Evolutionary conservation across 2,113 vertebrate genomes (phyloP), one percentile per base, ranked within the genome.

Genomic region (Aegotheles bennettii): DNA sequence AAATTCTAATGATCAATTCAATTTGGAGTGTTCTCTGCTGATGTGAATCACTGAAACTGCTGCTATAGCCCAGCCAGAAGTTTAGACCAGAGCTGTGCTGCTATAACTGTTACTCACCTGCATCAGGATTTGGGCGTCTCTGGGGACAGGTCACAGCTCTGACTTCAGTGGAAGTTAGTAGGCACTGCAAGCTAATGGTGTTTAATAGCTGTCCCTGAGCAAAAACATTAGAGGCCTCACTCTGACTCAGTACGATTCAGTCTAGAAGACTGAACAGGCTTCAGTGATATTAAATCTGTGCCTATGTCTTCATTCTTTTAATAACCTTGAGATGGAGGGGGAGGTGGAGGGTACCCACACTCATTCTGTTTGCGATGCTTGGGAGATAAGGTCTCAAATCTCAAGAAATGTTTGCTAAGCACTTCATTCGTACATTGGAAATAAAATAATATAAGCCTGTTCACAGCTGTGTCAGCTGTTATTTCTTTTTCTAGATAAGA

Each of bases 401-500:
- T 89, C 87, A 89, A 54, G 24, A 90, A 94, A 59, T 26, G 28
- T 94, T 95, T 94, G 86, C 80, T 93, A 91, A 95, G 91, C 87
- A 74, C 4, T 36, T 87, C 33, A 51, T 54, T 84, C 2, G 0
- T 50, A 73, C 64, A 26, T 56, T 77, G 59, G 88, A 91, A 91
- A 96, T 76, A 87, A 95, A 93, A 96, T 78, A 93, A 80, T 61
- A 45, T 56, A 78, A 94, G 69, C 29, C 47, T 85, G 43, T 31
- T 73, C 75, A 67, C 88, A 95, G 74, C 73, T 89, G 73, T 5
- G 45, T 90, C 73, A 93, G 82, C 74, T 96, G 70, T 43, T 93
- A 38, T 78, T 94, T 81, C 79, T 92, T 96, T 81, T 94, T 75
- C 77, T 50, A 92, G 93, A 84, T 95, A 89, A 93, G 45, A 87